Base-by-base conservation (phyloP, 1,140 invertebrate genomes). In the Lutraria rhynchaena region DNA sequence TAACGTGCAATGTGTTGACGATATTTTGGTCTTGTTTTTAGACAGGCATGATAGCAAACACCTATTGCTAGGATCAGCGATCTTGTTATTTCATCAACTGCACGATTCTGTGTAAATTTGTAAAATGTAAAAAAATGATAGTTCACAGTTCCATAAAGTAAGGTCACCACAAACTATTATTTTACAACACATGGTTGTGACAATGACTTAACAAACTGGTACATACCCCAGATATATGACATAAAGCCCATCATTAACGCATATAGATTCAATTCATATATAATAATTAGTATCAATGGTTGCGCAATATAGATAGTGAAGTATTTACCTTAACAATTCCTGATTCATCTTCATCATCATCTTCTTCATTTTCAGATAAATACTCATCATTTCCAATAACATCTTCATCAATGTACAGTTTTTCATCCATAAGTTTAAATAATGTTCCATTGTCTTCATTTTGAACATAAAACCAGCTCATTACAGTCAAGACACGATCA, bases 31-130 rank as follows among this genome's bases (percentile, higher is more conserved):
- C 88, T 84, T n/a, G 78, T 87, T 46, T 77, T 76, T 24, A 90
- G 83, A 73, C 86, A 84, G 15, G 87, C 85, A 49, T 87, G 87
- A 75, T 90, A 90, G 80, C 89, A 90, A 17, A 88, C 87, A 35
- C 85, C 86, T 15, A 90, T 65, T 24, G 88, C 86, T 46, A 90
- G 74, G 3, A 89, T 74, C 29, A 90, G 74, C 17, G 85, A 75
- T 57, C 82, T 81, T 1, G 83, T 88, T 15, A 73, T 35, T 11
- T 55, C 27, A 37, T 73, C 24, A 5, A 41, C 1, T 11, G 24
- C 0, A 4, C 37, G 49, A 17, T 44, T 24, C 65, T 44, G 44
- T 22, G 29, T 17, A 65, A 37, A 65, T 1, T 19, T 22, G 15
- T 22, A 60, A 60, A 22, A 60, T 29, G 27, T 3, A 3, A 7